These are phyloP conservation scores for Plutomurus gul DNA, from an alignment of 1,140 invertebrate genomes.

Conservation along the genomic window DNA sequence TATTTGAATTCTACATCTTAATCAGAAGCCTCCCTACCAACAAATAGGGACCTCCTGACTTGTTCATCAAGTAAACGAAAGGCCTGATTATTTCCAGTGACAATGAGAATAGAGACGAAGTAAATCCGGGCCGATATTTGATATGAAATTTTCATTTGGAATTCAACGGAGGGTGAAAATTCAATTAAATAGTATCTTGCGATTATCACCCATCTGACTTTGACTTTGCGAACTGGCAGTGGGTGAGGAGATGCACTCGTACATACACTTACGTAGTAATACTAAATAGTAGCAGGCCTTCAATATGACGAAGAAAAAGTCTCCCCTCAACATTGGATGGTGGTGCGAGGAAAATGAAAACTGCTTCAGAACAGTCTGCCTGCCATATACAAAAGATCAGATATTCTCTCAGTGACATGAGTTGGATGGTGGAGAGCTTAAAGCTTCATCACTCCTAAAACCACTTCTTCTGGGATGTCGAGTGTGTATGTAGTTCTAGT, in stretches of 20 bases:
- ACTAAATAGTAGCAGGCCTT: too few species aligned
- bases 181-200: conserved; percentile 55
- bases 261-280: too few species aligned
- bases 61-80: too few species aligned
- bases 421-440: conserved; percentile 6
- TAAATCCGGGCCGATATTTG: conserved; percentile 47
- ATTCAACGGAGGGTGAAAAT: conserved; percentile 53
- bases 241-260: not conserved
- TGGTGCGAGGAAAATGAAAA: too few species aligned
- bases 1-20: too few species aligned
- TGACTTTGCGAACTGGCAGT: conserved; percentile 39
- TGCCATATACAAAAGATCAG: not conserved
- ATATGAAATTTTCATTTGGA: conserved; percentile 54
- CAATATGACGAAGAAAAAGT: too few species aligned
- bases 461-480: conserved; percentile 1
- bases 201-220: conserved; percentile 52
- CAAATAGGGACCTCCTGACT: too few species aligned
- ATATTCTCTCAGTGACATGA: too few species aligned
- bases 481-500: too few species aligned
- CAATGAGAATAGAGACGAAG: not conserved
- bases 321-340: too few species aligned
- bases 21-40: too few species aligned
- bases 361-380: not conserved
- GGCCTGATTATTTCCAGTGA: not conserved
- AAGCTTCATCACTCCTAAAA: conserved; percentile 22